Evolutionary conservation across 2,888 invertebrate species (phyloP), one percentile per base, ranked within the genome.

Genomic region (Tipula helvola): DNA sequence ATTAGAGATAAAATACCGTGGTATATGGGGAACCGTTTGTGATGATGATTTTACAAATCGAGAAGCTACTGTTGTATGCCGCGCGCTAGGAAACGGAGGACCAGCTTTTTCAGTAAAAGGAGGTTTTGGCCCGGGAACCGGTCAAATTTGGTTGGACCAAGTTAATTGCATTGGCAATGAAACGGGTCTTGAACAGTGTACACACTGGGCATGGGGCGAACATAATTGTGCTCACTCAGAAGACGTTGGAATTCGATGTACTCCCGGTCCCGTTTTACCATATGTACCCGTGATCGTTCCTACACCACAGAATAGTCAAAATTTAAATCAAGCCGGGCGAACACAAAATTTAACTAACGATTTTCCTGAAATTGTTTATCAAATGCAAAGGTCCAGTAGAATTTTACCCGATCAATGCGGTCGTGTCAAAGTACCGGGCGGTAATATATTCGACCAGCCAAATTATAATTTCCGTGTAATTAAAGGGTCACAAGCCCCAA

Each of bases 11-110:
- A 93, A 93, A 87, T 93, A 94, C 88, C 93, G 93, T 88, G 95
- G 94, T 2, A 92, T 94, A 18, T 96, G 96, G 95, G 96, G 96
- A 12, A 95, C 95, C 0, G 92, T 97, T 13, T 97, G 96, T 90
- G 96, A 96, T 89, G 96, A 96, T 89, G 94, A 95, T 89, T 96
- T 96, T 89, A 93, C 94, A 86, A 91, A 93, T 18, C 92, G 92
- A 84, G 94, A 95, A 36, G 96, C 96, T 0, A 92, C 93, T 88
- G 94, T 95, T 0, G 92, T 94, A 28, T 95, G 95, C 88, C 92
- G 92, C 87, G 91, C 92, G 1, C 89, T 94, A 87, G 94, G 94
- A 5, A 93, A 91, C 88, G 91, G 91, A 85, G 94, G 94, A 4
- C 89, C 89, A 28, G 92, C 93, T 13, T 90, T 91, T 88, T 88